phyloP scores from a whole-genome alignment of 2,888 invertebrate genomes.

The Anodontia alba region DNA sequence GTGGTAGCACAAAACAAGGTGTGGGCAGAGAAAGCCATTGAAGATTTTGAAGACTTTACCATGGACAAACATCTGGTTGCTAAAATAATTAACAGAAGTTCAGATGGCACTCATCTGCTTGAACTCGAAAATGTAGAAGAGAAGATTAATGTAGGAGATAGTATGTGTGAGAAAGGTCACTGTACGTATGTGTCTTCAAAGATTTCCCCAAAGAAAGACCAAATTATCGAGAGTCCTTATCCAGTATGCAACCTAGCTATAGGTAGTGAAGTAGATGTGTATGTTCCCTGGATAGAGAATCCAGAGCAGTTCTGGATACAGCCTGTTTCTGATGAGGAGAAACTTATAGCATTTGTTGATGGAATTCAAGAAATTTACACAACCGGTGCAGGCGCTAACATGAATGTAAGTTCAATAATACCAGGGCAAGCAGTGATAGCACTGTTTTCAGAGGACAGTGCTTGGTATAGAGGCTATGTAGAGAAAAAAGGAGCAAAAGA shows the following conservation, averaged over 20 bases:
- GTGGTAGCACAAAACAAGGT: slow-evolving; percentile 44
- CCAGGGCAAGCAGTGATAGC: slow-evolving; percentile 82
- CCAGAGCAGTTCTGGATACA: slow-evolving; percentile 71
- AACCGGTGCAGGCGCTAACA: slow-evolving; percentile 36
- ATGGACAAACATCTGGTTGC: slow-evolving; percentile 63
- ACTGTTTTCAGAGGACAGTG: slow-evolving; percentile 87
- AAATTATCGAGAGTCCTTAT: slow-evolving; percentile 60
- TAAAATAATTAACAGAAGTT: slow-evolving; percentile 47
- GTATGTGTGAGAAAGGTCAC: slow-evolving; percentile 60
- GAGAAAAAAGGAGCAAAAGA: slow-evolving; percentile 84
- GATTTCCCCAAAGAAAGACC: slow-evolving; percentile 32
- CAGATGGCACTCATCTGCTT: slow-evolving; percentile 48
- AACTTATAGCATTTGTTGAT: slow-evolving; percentile 61
- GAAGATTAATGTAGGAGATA: slow-evolving; percentile 51
- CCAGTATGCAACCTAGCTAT: slow-evolving; percentile 21
- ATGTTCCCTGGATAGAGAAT: slow-evolving; percentile 70
- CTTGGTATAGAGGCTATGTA: slow-evolving; percentile 90
- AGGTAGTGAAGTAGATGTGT: slow-evolving; percentile 51
- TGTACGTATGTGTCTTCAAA: slow-evolving; percentile 38
- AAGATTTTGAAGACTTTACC: slow-evolving; percentile 64
- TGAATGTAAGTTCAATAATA: slow-evolving; percentile 30
- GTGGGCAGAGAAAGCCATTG: slow-evolving; percentile 61
- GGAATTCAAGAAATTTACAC: slow-evolving; percentile 66
- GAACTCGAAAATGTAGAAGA: slow-evolving; percentile 61
- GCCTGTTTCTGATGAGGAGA: slow-evolving; percentile 57